Evolutionary conservation across 2,113 vertebrate species (phyloP), one percentile per base, ranked within the genome.

Genomic region (Brachyhypopomus gauderio): DNA sequence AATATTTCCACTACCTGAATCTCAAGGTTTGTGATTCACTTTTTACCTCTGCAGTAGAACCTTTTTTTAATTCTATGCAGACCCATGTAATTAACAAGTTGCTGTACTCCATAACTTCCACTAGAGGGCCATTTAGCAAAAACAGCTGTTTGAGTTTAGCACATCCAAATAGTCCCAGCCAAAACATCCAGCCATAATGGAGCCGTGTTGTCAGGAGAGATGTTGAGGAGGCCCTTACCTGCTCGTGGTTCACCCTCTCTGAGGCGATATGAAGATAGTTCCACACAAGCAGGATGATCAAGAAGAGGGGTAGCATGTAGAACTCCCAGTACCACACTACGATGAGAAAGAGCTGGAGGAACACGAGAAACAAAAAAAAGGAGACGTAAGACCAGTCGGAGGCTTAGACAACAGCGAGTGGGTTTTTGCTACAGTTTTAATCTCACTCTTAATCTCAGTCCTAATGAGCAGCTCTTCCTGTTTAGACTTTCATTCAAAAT

Each of bases 261-360:
- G 90, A 93, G 0, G 55, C 77, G 72, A 95, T 72, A 30, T 90
- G 91, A 76, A 95, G 78, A 90, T 97, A 97, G 86, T 97, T 98
- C 93, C 97, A 96, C 0, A 89, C 75, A 77, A 98, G 95, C 72
- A 99, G 93, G 78, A 97, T 79, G 77, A 97, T 85, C 76, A 99
- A 83, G 75, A 92, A 93, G 89, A 98, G 78, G 4, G 98, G 98
- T 80, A 98, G 88, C 97, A 99, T 97, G 90, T 96, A 99, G 73
- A 98, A 92, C 70, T 99, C 96, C 89, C 95, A 95, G 3, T 94
- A 93, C 98, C 97, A 99, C 69, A 99, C 94, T 0, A 94, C 94
- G 84, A 97, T 77, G 79, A 98, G 11, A 80, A 99, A 99, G 3
- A 96, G 89, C 98, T 99, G 91, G 11, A 69, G 64, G 66, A 71